phyloP scores from a whole-genome alignment of 2,888 invertebrate species.

The Catocala fraxini region DNA sequence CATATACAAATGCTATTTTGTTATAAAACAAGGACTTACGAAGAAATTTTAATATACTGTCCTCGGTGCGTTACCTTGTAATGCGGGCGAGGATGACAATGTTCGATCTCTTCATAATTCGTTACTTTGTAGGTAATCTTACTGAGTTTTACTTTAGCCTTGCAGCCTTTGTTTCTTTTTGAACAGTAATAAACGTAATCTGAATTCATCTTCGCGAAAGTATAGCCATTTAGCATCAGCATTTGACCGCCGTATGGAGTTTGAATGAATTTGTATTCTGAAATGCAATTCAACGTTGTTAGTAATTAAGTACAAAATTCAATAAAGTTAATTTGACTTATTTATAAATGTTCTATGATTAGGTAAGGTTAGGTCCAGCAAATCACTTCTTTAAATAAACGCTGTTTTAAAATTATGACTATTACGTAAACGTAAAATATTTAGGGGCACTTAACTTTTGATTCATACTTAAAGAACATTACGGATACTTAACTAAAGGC shows the following conservation, averaged over 20 bases:
- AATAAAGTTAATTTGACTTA: no score
- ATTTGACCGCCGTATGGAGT: constrained; percentile 16
- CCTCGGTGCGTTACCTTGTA: constrained; percentile 10
- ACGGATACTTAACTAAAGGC: no score
- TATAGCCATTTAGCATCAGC: constrained; percentile 25
- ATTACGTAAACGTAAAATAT: no score
- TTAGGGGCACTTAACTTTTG: no score
- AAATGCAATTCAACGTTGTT: neutral
- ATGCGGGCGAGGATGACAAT: constrained; percentile 27
- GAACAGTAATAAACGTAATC: constrained; percentile 34
- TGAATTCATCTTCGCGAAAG: constrained; percentile 16
- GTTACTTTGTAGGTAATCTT: neutral
- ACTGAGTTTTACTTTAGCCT: constrained; percentile 35
- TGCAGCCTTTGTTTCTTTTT: constrained; percentile 30
- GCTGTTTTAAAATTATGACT: no score
- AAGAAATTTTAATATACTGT: constrained; percentile 4
- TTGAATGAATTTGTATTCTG: constrained; percentile 24
- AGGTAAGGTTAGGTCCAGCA: no score
- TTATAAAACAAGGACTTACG: neutral
- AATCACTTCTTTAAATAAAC: no score
- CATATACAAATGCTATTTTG: no score
- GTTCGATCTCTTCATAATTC: constrained; percentile 8
- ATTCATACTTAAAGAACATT: no score
- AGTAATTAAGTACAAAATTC: no score
- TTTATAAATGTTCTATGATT: no score